Conservation (phyloP, 2,797 vertebrate genomes). For the Vireo griseus region DNA sequence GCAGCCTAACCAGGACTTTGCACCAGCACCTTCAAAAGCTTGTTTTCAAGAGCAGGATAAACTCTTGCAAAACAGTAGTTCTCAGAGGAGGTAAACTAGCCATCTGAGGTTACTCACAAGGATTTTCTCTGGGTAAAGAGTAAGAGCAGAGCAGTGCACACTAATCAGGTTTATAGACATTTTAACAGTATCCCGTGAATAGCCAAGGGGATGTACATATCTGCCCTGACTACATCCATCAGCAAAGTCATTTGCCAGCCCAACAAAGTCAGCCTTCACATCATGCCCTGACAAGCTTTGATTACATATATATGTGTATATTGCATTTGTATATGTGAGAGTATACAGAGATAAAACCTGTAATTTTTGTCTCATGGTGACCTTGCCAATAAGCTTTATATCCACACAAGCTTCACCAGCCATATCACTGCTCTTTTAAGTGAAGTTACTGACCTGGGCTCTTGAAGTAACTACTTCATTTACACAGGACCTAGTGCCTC, state of each 20-base stretch:
- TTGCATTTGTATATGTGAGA: not conserved
- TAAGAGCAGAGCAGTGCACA: not conserved
- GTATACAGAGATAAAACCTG: not conserved
- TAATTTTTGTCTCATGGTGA: not conserved
- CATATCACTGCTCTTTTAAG: not conserved
- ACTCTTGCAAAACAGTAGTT: not conserved
- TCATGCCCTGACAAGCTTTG: not conserved
- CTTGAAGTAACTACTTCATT: not conserved
- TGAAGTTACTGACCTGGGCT: not conserved
- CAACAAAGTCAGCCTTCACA: not conserved
- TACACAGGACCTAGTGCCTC: not conserved
- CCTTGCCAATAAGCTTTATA: not conserved
- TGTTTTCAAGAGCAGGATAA: not conserved
- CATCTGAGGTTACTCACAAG: not conserved
- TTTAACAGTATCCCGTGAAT: not conserved
- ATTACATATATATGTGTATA: not conserved
- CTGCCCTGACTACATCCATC: not conserved
- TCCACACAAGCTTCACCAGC: not conserved
- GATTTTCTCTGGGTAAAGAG: not conserved
- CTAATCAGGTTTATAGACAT: not conserved
- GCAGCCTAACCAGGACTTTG: not conserved
- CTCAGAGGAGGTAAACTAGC: not conserved
- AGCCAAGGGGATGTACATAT: not conserved
- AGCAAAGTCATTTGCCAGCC: not conserved
- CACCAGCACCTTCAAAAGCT: not conserved